These are phyloP conservation scores for Ariolimax columbianus DNA, from an alignment of 2,888 invertebrate species.

Conservation along the genomic window DNA sequence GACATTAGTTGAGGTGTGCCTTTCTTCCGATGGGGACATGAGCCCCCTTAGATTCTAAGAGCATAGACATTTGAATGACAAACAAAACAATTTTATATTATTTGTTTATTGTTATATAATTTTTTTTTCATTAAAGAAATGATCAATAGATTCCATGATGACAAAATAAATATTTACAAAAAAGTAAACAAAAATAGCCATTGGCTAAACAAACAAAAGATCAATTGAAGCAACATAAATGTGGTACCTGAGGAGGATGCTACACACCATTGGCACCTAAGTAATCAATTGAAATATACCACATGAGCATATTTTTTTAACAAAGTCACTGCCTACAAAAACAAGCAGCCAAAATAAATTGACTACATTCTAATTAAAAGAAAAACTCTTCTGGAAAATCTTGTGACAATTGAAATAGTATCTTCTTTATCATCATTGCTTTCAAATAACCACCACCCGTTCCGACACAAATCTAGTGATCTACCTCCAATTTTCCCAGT, in stretches of 20 bases:
- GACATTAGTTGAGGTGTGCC: too few species aligned
- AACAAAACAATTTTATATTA: background rate
- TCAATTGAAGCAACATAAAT: background rate
- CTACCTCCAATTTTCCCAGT: too few species aligned
- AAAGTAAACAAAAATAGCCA: background rate
- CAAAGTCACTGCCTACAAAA: background rate
- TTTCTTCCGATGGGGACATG: too few species aligned
- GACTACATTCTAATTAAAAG: too few species aligned
- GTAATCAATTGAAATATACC: background rate
- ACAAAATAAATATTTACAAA: background rate
- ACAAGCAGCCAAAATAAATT: background rate
- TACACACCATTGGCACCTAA: background rate
- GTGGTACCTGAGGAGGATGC: background rate
- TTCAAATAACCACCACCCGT: too few species aligned
- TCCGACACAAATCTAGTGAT: too few species aligned
- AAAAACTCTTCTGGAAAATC: background rate
- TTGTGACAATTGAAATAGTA: background rate
- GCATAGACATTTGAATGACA: background rate
- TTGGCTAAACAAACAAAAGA: background rate
- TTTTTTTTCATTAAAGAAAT: background rate
- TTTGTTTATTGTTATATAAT: background rate
- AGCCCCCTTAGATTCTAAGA: too few species aligned
- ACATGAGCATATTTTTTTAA: background rate
- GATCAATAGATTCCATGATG: slow-evolving; percentile 2
- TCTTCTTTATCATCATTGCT: too few species aligned